Percentiles rank a stretch among this genome's conserved stretches.
Conservation (phyloP, 2,113 vertebrate species). For the Oncorhynchus nerka region DNA sequence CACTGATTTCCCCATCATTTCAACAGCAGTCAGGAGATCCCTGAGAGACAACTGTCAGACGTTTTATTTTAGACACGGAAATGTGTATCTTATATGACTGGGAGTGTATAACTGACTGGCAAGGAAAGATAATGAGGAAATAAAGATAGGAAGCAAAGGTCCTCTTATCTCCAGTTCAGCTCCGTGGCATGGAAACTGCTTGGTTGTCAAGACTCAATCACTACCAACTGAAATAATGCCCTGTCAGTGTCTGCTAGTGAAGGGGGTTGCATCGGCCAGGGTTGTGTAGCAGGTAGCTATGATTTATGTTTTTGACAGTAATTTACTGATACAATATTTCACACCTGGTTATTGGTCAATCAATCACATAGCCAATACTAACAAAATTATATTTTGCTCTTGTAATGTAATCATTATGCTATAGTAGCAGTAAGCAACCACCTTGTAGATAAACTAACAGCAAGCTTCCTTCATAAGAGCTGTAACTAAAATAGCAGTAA, state of each 20-base stretch:
- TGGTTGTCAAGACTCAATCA: not conserved
- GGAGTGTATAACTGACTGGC: constrained; percentile 16
- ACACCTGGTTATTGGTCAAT: too few relatives aligned
- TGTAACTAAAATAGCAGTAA: too few relatives aligned
- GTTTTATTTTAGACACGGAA: not conserved
- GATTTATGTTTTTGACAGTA: not conserved
- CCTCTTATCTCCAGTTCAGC: constrained; percentile 30
- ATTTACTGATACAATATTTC: not conserved
- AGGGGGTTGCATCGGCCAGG: not conserved
- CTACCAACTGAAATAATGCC: constrained; percentile 6
- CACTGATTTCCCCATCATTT: too few relatives aligned
- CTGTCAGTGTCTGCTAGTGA: too few relatives aligned
- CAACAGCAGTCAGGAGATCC: too few relatives aligned
- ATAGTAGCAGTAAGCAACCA: not conserved
- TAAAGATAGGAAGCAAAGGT: constrained; percentile 43
- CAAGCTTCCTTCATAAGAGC: too few relatives aligned
- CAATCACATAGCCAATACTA: too few relatives aligned
- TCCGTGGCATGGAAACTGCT: not conserved
- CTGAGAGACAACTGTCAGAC: too few relatives aligned
- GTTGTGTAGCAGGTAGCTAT: not conserved
- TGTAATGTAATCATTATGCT: not conserved
- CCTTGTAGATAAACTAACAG: not conserved
- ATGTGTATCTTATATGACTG: not conserved
- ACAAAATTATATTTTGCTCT: not conserved
- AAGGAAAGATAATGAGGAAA: not conserved